Percentiles rank a stretch among this genome's conserved stretches.
These are phyloP conservation scores for Schizothorax lantsangensis DNA, from an alignment of 2,797 vertebrate species.

Conservation along the genomic window DNA sequence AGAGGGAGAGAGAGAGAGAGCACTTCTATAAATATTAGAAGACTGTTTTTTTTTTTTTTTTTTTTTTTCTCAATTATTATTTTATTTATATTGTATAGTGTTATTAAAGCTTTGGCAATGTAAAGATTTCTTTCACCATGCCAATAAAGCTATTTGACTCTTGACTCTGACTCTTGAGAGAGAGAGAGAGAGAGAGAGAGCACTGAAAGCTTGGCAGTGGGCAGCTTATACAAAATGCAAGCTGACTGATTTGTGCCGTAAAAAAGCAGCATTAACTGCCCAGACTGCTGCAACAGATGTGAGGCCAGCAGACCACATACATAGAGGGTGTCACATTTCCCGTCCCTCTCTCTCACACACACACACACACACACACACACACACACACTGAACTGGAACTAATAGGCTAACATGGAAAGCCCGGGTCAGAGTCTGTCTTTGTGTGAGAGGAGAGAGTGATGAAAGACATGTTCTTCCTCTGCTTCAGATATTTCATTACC, in stretches of 20 bases:
- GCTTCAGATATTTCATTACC: conserved; percentile 51
- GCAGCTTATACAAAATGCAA: conserved; percentile 55
- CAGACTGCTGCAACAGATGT: conserved; percentile 92
- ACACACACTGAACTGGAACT: conserved; percentile 87
- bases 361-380: conserved; percentile 6
- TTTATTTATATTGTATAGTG: too few species aligned
- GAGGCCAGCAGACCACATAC: conserved; percentile 96
- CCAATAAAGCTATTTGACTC: too few species aligned
- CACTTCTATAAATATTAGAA: too few species aligned
- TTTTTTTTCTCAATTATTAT: too few species aligned
- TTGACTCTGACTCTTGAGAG: too few species aligned
- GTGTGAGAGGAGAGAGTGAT: conserved; percentile 67
- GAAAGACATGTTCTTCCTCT: conserved; percentile 65
- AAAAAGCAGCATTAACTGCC: conserved; percentile 72
- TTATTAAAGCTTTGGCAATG: too few species aligned
- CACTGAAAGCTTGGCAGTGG: background rate
- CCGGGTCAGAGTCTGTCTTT: conserved; percentile 82
- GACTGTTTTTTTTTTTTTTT: too few species aligned
- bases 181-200: too few species aligned
- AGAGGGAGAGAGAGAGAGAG: too few species aligned
- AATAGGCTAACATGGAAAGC: conserved; percentile 94
- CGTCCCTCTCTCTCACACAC: conserved; percentile 59
- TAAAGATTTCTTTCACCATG: too few species aligned
- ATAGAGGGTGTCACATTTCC: conserved; percentile 96
- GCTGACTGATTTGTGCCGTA: conserved; percentile 71